Evolutionary conservation across 2,888 invertebrate species (phyloP).

Genomic region (Agonum fuliginosum): DNA sequence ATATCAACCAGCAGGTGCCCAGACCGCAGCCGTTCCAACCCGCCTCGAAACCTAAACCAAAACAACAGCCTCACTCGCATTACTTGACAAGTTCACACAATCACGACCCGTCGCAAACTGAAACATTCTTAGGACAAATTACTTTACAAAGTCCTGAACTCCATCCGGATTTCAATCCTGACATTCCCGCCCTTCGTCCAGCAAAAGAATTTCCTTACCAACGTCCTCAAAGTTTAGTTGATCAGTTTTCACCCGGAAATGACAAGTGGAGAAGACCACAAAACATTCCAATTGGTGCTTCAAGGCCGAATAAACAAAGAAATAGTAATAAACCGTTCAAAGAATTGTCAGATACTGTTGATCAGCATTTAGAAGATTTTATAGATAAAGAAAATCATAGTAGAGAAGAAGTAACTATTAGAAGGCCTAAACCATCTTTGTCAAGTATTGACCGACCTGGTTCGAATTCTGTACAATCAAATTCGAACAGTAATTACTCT

Average conservation of each 20-base stretch:
- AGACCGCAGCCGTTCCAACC: conserved; percentile 48
- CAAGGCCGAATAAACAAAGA: conserved; percentile 43
- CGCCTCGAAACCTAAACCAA: conserved; percentile 44
- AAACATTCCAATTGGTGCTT: conserved; percentile 36
- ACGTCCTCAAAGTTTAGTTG: conserved; percentile 60
- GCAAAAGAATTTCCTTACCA: conserved; percentile 62
- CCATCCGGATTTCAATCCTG: conserved; percentile 66
- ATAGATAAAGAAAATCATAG: conserved; percentile 63
- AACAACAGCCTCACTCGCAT: conserved; percentile 74
- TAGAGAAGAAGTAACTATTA: conserved; percentile 55
- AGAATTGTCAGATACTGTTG: conserved; percentile 65
- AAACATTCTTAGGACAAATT: conserved; percentile 79
- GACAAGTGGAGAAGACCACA: conserved; percentile 55
- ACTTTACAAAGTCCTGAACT: conserved; percentile 77
- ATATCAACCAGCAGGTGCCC: conserved; percentile 61
- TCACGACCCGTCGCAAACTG: conserved; percentile 78
- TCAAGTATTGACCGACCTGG: conserved; percentile 46
- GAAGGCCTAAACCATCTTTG: conserved; percentile 55
- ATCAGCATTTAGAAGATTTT: conserved; percentile 68
- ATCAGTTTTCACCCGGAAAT: conserved; percentile 60
- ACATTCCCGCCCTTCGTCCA: conserved; percentile 62
- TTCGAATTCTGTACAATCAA: conserved; percentile 63
- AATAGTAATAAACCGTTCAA: conserved; percentile 61
- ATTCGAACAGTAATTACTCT: conserved; percentile 62
- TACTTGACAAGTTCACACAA: conserved; percentile 76